Conservation (phyloP, 2,797 vertebrate species). For the Sebastes hubbsi region DNA sequence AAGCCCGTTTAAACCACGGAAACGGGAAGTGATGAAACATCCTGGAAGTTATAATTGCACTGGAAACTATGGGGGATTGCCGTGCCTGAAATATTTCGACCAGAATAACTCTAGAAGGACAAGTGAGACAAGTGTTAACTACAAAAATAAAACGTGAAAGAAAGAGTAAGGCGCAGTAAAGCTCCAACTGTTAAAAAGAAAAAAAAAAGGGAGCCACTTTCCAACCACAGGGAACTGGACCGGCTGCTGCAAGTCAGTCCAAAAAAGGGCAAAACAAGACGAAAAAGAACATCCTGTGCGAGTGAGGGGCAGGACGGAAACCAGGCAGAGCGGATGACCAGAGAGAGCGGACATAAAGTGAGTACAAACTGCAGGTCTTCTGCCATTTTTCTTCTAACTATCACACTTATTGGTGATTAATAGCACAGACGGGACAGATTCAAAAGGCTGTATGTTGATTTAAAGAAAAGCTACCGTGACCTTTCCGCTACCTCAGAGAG, state of each 20-base stretch:
- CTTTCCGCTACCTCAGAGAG: conserved; percentile 42
- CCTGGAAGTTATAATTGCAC: background rate
- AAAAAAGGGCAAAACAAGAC: conserved; percentile 70
- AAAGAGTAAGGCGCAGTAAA: background rate
- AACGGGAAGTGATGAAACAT: conserved; percentile 25
- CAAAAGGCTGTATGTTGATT: conserved; percentile 15
- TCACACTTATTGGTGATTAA: conserved; percentile 52
- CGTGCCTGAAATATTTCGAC: background rate
- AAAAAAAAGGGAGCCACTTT: conserved; percentile 32
- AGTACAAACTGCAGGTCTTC: conserved; percentile 29
- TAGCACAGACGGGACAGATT: conserved; percentile 7
- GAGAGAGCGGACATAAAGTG: conserved; percentile 39
- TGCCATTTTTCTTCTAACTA: conserved; percentile 20
- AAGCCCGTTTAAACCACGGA: conserved; percentile 1
- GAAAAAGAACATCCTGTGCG: conserved; percentile 62
- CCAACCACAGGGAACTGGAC: conserved; percentile 62
- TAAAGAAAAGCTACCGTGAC: conserved; percentile 10
- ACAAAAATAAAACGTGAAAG: background rate
- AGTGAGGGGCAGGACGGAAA: conserved; percentile 66
- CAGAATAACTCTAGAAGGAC: background rate
- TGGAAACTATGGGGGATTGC: background rate
- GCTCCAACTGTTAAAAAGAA: conserved; percentile 9
- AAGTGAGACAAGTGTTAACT: background rate
- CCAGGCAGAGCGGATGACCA: conserved; percentile 56
- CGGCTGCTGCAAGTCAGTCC: conserved; percentile 44